Percentiles rank a stretch among this genome's conserved stretches.
Conservation (phyloP, 2,113 vertebrate species). For the Charadrius vociferus region DNA sequence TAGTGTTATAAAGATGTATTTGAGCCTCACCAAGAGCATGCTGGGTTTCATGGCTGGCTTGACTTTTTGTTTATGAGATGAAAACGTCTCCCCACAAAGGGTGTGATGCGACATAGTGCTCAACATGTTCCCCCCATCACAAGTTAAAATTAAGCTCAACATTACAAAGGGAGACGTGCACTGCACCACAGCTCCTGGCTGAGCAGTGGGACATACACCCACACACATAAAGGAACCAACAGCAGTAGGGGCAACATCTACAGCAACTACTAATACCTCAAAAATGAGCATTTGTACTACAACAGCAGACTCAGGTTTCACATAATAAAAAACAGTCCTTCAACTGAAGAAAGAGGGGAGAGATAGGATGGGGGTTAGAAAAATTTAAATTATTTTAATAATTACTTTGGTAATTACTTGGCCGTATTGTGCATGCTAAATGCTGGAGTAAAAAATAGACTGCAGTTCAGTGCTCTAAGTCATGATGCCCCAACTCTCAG, state of each 20-base stretch:
- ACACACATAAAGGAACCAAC: neutral
- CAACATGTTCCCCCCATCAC: rapidly evolving
- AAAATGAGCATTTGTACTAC: neutral
- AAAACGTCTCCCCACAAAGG: neutral
- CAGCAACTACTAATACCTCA: neutral
- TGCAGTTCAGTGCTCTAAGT: neutral
- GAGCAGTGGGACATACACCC: neutral
- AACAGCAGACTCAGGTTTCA: neutral
- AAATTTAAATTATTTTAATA: neutral
- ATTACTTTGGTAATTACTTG: neutral
- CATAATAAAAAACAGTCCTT: neutral
- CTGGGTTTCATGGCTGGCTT: neutral
- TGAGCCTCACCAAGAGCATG: neutral
- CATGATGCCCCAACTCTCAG: neutral
- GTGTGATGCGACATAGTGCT: neutral
- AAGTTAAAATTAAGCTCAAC: neutral
- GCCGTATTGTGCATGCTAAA: neutral
- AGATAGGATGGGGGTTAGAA: neutral
- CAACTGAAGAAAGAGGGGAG: neutral
- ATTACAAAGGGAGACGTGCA: neutral
- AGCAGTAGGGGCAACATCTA: neutral
- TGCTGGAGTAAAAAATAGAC: neutral
- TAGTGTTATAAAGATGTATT: neutral
- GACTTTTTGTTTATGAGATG: neutral
- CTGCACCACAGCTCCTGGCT: neutral